phyloP scores from a whole-genome alignment of 2,797 vertebrate species.

The Dromococcyx pavoninus region DNA sequence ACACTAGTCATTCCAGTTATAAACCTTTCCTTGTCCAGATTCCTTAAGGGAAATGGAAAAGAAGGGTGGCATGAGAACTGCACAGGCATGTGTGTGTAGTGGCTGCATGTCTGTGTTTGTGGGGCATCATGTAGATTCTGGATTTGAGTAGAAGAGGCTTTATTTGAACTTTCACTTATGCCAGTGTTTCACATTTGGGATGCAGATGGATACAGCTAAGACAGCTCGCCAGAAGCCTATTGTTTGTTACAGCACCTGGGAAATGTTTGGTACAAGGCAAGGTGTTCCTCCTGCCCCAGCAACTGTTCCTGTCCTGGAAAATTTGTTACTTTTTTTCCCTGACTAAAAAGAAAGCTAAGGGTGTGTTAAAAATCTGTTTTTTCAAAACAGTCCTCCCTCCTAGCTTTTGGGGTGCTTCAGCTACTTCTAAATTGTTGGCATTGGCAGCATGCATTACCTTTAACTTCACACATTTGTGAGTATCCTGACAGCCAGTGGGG shows the following conservation, averaged over 20 bases:
- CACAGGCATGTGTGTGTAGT: not conserved
- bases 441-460: not conserved
- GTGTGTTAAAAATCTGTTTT: not conserved
- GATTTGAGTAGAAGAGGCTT: not conserved
- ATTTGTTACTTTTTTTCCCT: not conserved
- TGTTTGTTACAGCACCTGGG: not conserved
- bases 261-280: not conserved
- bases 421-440: not conserved
- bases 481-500: not conserved
- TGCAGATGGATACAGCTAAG: not conserved
- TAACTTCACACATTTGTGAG: not conserved
- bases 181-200: not conserved
- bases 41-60: not conserved
- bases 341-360: not conserved
- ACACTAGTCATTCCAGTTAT: not conserved
- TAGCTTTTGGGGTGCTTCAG: not conserved
- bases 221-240: not conserved
- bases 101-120: not conserved
- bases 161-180: not conserved
- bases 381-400: not conserved
- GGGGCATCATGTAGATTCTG: not conserved
- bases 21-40: not conserved
- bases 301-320: not conserved
- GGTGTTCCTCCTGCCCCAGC: not conserved
- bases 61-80: not conserved